A percentile compares a stretch with the other conserved stretches of the same genome.
Evolutionary conservation across 37 sponge, comb jelly and placozoan species (phyloP).

Genomic region (Hormiphora californensis): DNA sequence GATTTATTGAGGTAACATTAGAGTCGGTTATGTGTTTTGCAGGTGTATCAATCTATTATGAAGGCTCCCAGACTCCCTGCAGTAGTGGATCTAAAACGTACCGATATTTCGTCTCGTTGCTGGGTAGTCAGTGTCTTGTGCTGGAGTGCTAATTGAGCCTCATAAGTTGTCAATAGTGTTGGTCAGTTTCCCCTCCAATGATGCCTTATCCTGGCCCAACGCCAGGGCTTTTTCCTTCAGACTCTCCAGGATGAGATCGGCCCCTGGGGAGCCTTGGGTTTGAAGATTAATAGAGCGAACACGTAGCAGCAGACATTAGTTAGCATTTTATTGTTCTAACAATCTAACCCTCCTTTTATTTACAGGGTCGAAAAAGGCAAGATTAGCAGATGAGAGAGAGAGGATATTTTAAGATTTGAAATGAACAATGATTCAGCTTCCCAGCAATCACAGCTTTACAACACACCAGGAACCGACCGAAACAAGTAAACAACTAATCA

Average conservation of each 20-base stretch:
- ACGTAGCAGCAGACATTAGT: background rate
- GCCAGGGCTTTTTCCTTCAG: background rate
- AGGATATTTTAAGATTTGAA: too few species aligned
- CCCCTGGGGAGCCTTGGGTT: background rate
- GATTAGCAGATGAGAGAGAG: too few species aligned
- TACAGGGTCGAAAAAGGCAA: too few species aligned
- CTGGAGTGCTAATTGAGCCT: background rate
- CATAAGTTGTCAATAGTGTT: conserved; percentile 9
- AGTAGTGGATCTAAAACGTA: background rate
- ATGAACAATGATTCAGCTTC: too few species aligned
- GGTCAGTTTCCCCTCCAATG: background rate
- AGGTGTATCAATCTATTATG: too few species aligned
- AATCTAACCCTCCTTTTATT: background rate
- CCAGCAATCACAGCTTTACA: too few species aligned
- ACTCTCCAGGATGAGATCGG: background rate
- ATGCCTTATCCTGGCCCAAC: background rate
- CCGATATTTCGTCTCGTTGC: background rate
- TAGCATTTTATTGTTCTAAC: background rate
- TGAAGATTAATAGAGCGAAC: background rate
- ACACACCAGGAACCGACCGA: too few species aligned
- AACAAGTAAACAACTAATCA: too few species aligned
- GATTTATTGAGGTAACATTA: too few species aligned
- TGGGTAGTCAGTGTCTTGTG: background rate
- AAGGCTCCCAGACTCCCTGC: background rate
- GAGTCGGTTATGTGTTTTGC: too few species aligned